Percentiles rank a stretch among this genome's conserved stretches.
Evolutionary conservation across 1,140 invertebrate genomes (phyloP).

Genomic region (Galendromus occidentalis): DNA sequence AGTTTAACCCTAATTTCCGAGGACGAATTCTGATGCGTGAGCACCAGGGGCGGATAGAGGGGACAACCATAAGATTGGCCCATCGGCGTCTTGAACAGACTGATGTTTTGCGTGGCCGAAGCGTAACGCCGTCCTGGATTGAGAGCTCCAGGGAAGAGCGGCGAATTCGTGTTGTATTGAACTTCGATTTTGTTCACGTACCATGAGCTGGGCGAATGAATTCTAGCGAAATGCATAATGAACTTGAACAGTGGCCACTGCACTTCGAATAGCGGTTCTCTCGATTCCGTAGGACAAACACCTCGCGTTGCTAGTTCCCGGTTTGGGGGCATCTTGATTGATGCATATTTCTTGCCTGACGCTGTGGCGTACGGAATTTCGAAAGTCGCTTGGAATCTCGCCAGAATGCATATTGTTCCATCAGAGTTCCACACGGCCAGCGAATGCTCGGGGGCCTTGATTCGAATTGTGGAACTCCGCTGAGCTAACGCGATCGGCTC

Average conservation of each 20-base stretch:
- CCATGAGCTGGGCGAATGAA: slow-evolving; percentile 18
- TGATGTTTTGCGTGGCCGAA: slow-evolving; percentile 21
- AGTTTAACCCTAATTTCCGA: slow-evolving; percentile 26
- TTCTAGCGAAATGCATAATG: slow-evolving; percentile 11
- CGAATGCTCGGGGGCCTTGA: slow-evolving; percentile 4
- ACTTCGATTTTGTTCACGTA: slow-evolving; percentile 21
- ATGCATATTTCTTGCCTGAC: slow-evolving; percentile 16
- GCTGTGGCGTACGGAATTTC: slow-evolving; percentile 20
- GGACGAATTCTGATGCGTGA: slow-evolving; percentile 14
- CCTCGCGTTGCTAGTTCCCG: background rate
- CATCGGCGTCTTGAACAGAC: slow-evolving; percentile 58
- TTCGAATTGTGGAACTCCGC: background rate
- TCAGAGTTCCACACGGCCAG: slow-evolving; percentile 20
- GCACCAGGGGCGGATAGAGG: background rate
- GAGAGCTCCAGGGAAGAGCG: slow-evolving; percentile 21
- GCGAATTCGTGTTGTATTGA: slow-evolving; percentile 21
- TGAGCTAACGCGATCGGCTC: background rate
- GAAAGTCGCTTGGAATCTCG: slow-evolving; percentile 22
- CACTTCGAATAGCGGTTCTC: background rate
- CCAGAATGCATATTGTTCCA: slow-evolving; percentile 22
- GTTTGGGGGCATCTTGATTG: slow-evolving; percentile 9
- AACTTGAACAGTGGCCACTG: background rate
- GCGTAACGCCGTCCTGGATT: slow-evolving; percentile 18
- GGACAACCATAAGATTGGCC: slow-evolving; percentile 55
- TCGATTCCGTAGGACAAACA: background rate